Base-by-base conservation (phyloP, 2,888 invertebrate genomes). In the Acanthosoma haemorrhoidale region DNA sequence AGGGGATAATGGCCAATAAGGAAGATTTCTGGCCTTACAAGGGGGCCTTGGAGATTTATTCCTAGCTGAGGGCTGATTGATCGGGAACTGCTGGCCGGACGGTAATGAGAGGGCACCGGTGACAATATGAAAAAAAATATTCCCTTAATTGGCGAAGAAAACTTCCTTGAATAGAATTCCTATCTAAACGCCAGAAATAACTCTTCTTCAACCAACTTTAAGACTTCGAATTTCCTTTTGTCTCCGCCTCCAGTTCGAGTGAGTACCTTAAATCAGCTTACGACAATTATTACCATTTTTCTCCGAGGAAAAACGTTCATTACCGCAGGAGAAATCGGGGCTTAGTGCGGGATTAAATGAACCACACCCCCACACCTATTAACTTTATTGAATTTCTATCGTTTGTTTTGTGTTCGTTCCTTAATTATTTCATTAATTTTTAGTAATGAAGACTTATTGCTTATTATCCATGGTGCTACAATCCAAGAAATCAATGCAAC, bases 91-190 rank as follows among this genome's bases (percentile, higher is more conserved):
- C 51, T 2, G 1, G 2, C 5, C 3, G 25, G 51, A 51, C 21
- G 25, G 51, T 51, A 51, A 51, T 51, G 51, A 51, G 51, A 51
- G n/a, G n/a, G n/a, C 25, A 51, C 51, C 5, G 51, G 29, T 8
- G 51, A 51, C 51, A 51, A 51, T 51, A 51, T 51, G 29, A 51
- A 51, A 51, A 51, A 51, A n/a, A n/a, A n/a, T n/a, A n/a, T n/a
- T 25, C 21, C 51, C 51, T 51, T 51, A 51, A 51, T 51, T 51
- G 51, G 51, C 51, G 25, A 51, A 51, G 51, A 51, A 51, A 51
- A 51, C 51, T 51, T 6, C 18, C 25, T 16, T 51, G 18, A 51
- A 51, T 51, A 51, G 51, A 51, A 51, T 51, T 21, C 51, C 51
- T n/a, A 29, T 11, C 25, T 4, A n/a, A 9, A 51, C 25, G 51